A percentile compares a stretch with the other conserved stretches of the same genome.
phyloP scores from a whole-genome alignment of 2,797 vertebrate species.

The Siniperca obscura region DNA sequence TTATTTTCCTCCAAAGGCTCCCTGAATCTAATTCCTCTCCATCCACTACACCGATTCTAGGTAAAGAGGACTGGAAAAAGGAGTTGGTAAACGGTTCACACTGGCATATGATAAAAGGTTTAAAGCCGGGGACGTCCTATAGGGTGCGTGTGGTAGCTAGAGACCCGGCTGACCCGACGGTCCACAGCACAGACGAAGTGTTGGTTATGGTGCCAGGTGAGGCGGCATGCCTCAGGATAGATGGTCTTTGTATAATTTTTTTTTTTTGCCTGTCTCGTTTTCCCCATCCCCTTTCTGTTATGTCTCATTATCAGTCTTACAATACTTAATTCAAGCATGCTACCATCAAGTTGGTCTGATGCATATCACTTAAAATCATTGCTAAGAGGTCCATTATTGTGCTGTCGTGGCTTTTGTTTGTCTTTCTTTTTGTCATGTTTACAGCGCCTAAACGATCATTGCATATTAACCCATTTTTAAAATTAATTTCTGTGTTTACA shows the following conservation, averaged over 20 bases:
- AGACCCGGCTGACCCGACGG: conserved; percentile 86
- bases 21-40: conserved; percentile 50
- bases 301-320: conserved; percentile 32
- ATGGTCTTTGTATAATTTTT: conserved; percentile 12
- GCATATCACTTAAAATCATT: conserved; percentile 44
- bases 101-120: conserved; percentile 93
- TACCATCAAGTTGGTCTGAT: conserved; percentile 37
- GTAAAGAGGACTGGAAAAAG: conserved; percentile 95
- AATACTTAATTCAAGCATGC: conserved; percentile 43
- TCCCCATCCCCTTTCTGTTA: conserved; percentile 34
- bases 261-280: conserved; percentile 13
- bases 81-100: conserved; percentile 94
- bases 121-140: conserved; percentile 95
- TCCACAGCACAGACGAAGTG: conserved; percentile 90
- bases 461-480: conserved; percentile 54
- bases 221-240: conserved; percentile 81
- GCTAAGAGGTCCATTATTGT: conserved; percentile 19
- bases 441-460: conserved; percentile 7
- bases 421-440: not conserved
- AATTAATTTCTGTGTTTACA: conserved; percentile 40
- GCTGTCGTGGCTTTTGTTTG: conserved; percentile 7
- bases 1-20: conserved; percentile 1
- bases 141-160: conserved; percentile 93
- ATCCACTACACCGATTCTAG: conserved; percentile 79
- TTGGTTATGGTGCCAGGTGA: conserved; percentile 96